Evolutionary conservation across 2,888 invertebrate species (phyloP).

Genomic region (Eristalinus sepulchralis): DNA sequence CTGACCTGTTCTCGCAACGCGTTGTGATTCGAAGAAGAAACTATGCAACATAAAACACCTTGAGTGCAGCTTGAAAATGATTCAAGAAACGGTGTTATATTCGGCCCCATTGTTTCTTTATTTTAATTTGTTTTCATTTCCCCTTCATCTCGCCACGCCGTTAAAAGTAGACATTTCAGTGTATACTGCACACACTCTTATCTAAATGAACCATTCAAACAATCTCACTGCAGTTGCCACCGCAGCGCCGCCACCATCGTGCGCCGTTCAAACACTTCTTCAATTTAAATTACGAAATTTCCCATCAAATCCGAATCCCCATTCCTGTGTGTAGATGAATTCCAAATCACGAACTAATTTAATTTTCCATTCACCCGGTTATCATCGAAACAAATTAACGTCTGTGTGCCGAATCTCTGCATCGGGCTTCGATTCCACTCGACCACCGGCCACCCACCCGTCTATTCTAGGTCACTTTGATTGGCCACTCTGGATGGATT

Average conservation of each 20-base stretch:
- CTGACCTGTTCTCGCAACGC: too few relatives aligned
- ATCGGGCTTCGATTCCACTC: constrained; percentile 12
- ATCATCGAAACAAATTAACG: constrained; percentile 27
- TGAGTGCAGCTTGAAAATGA: too few relatives aligned
- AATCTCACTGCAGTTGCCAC: not conserved
- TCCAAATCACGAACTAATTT: constrained; percentile 22
- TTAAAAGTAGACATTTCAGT: too few relatives aligned
- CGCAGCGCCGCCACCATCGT: not conserved
- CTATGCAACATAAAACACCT: too few relatives aligned
- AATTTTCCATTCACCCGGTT: constrained; percentile 33
- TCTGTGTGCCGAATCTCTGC: constrained; percentile 26
- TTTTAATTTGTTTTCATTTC: too few relatives aligned
- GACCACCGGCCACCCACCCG: not conserved
- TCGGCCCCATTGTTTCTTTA: too few relatives aligned
- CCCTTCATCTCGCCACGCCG: too few relatives aligned
- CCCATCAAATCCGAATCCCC: not conserved
- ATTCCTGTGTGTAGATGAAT: not conserved
- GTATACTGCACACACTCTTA: too few relatives aligned
- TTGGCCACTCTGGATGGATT: constrained; percentile 48
- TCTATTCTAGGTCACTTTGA: constrained; percentile 49
- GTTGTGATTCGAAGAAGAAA: too few relatives aligned
- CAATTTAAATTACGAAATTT: constrained; percentile 2
- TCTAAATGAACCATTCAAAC: too few relatives aligned
- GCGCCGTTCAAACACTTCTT: not conserved
- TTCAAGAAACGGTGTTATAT: too few relatives aligned